Percentiles rank a stretch among this genome's conserved stretches.
phyloP scores from a whole-genome alignment of 2,888 invertebrate genomes.

The Drosophila lacicola region DNA sequence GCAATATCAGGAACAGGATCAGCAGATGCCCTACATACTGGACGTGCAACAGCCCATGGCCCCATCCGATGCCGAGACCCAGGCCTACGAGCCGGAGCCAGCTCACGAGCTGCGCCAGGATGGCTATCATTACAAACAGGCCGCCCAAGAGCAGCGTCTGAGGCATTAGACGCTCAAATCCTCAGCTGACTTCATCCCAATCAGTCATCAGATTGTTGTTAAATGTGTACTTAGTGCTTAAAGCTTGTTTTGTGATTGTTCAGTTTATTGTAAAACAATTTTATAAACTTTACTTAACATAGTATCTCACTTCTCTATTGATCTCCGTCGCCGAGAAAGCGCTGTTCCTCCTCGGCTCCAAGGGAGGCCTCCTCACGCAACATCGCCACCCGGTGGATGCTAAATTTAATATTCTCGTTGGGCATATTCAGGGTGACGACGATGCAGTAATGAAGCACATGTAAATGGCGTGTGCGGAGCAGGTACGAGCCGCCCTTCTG shows the following conservation, averaged over 20 bases:
- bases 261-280: background rate
- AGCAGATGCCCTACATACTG: constrained; percentile 62
- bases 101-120: constrained; percentile 68
- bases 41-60: constrained; percentile 69
- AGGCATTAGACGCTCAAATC: constrained; percentile 47
- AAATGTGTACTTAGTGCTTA: constrained; percentile 56
- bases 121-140: constrained; percentile 75
- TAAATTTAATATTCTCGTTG: constrained; percentile 86
- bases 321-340: constrained; percentile 30
- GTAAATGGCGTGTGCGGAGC: constrained; percentile 87
- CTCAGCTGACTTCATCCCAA: constrained; percentile 13
- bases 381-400: constrained; percentile 84
- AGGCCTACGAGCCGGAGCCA: constrained; percentile 56
- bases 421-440: constrained; percentile 87
- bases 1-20: constrained; percentile 60
- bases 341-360: constrained; percentile 53
- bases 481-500: constrained; percentile 87
- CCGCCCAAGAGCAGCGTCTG: constrained; percentile 59
- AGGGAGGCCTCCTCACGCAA: constrained; percentile 57
- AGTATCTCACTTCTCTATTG: background rate
- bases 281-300: background rate
- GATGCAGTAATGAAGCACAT: constrained; percentile 88
- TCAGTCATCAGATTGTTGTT: constrained; percentile 52
- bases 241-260: constrained; percentile 20
- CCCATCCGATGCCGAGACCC: constrained; percentile 61